Percentiles rank a stretch among this genome's conserved stretches.
Evolutionary conservation across 1,140 invertebrate genomes (phyloP).

Genomic region (Megalonaias nervosa): DNA sequence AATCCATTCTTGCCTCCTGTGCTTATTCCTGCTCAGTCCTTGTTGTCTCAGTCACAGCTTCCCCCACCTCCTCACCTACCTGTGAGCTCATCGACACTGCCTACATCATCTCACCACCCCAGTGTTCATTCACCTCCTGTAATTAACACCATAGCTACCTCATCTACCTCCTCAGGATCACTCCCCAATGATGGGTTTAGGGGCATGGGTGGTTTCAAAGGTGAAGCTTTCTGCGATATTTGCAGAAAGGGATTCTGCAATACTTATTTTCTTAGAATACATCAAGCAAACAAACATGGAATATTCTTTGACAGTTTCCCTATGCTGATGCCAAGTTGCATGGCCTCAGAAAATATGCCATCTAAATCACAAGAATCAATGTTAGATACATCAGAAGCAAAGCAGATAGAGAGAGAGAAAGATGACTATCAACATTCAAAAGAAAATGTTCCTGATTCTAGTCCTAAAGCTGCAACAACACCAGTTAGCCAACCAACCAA

Average conservation of each 20-base stretch:
- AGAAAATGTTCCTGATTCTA: conserved; percentile 41
- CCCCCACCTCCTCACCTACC: conserved; percentile 49
- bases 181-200: conserved; percentile 41
- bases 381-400: conserved; percentile 39
- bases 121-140: conserved; percentile 36
- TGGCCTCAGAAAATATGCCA: conserved; percentile 29
- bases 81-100: conserved; percentile 43
- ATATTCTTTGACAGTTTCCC: conserved; percentile 55
- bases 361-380: conserved; percentile 37
- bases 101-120: conserved; percentile 22
- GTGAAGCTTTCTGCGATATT: conserved; percentile 86
- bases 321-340: conserved; percentile 37
- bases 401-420: conserved; percentile 23
- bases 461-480: conserved; percentile 50
- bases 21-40: conserved; percentile 60
- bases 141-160: conserved; percentile 41
- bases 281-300: conserved; percentile 78
- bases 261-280: conserved; percentile 75
- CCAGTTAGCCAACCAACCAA: conserved; percentile 39
- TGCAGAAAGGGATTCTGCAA: conserved; percentile 97
- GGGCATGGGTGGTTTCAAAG: conserved; percentile 54
- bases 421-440: conserved; percentile 33
- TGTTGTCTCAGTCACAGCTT: conserved; percentile 53
- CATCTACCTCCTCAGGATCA: conserved; percentile 24
- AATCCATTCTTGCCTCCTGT: conserved; percentile 70